A percentile compares a stretch with the other conserved stretches of the same genome.
These are phyloP conservation scores for Alcedo quadribrachys DNA, from an alignment of 2,797 vertebrate species.

Conservation along the genomic window DNA sequence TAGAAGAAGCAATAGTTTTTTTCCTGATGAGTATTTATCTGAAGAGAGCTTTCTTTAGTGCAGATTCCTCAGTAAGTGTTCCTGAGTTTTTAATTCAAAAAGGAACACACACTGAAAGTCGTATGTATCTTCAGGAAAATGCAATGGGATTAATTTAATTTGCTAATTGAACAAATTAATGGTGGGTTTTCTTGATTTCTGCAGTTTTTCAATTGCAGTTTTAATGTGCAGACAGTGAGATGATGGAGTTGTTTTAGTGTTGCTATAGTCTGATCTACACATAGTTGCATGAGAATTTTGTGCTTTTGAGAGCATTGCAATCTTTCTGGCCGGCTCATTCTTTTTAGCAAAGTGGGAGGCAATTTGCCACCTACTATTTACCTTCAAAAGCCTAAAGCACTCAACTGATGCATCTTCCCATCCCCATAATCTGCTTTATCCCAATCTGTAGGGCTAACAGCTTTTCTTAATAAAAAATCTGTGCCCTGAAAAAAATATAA, in stretches of 20 bases:
- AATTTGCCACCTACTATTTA: slow-evolving; percentile 26
- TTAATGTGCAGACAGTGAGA: neutral
- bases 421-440: slow-evolving; percentile 3
- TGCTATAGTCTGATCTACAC: neutral
- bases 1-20: neutral
- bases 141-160: neutral
- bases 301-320: neutral
- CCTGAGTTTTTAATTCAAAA: neutral
- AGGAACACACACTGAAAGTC: neutral
- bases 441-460: neutral
- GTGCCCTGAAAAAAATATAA: neutral
- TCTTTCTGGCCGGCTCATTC: neutral
- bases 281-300: neutral
- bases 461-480: slow-evolving; percentile 8
- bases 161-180: neutral
- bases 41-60: neutral
- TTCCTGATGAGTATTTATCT: neutral
- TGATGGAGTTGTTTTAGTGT: neutral
- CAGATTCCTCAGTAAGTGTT: neutral
- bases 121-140: neutral
- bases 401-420: neutral
- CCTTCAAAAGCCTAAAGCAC: neutral
- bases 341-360: slow-evolving; percentile 20
- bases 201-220: neutral
- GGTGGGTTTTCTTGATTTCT: neutral